Evolutionary conservation across 2,113 vertebrate genomes (phyloP).

Genomic region (Elgaria multicarinata): DNA sequence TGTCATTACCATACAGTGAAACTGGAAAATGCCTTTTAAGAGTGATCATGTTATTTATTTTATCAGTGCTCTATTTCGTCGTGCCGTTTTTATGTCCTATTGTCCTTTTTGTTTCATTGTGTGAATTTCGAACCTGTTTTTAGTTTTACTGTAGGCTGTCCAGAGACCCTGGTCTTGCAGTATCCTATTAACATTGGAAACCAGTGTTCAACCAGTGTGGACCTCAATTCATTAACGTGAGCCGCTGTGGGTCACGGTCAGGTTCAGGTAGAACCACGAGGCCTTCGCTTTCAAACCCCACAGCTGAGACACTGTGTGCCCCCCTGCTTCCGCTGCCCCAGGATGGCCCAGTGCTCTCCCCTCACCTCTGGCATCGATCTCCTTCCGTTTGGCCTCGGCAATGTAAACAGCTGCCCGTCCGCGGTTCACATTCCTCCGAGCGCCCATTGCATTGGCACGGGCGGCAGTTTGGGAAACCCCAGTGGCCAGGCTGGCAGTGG

Average conservation of each 20-base stretch:
- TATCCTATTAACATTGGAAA: background rate
- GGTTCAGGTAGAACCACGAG: too few relatives aligned
- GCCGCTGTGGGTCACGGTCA: background rate
- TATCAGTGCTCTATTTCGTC: background rate
- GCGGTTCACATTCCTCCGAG: constrained; percentile 84
- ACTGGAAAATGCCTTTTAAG: background rate
- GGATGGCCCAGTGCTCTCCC: background rate
- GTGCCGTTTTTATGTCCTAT: background rate
- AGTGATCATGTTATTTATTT: background rate
- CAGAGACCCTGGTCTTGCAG: background rate
- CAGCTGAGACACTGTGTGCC: background rate
- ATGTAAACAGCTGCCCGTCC: constrained; percentile 84
- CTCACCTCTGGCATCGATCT: constrained; percentile 90
- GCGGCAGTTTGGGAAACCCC: constrained; percentile 92
- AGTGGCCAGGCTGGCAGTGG: constrained; percentile 89
- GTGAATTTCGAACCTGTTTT: background rate
- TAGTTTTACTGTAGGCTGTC: background rate
- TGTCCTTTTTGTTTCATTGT: background rate
- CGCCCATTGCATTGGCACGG: constrained; percentile 91
- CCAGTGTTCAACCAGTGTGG: background rate
- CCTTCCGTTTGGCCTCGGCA: constrained; percentile 90
- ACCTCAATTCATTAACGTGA: background rate
- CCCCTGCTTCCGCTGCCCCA: background rate
- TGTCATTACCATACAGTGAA: background rate
- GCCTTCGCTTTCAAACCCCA: background rate